These are phyloP conservation scores for Andrena dorsata DNA, from an alignment of 2,888 invertebrate species.

Conservation along the genomic window DNA sequence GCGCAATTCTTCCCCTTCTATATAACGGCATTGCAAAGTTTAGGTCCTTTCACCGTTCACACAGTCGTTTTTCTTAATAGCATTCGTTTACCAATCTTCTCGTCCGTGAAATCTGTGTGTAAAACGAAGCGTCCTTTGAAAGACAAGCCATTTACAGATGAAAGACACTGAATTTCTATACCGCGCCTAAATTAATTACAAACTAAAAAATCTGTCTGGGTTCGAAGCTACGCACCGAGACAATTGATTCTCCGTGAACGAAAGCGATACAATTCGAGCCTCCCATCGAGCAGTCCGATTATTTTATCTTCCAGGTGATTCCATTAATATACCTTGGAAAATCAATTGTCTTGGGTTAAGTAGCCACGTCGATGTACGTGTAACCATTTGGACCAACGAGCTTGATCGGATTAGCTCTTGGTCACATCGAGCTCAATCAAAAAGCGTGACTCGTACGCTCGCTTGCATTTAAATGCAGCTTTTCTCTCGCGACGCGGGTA, in stretches of 20 bases:
- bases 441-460: background rate
- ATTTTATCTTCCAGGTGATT: constrained; percentile 3
- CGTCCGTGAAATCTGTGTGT: background rate
- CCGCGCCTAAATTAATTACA: background rate
- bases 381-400: constrained; percentile 71
- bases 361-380: constrained; percentile 68
- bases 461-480: background rate
- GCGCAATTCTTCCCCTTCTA: background rate
- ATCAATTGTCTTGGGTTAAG: constrained; percentile 55
- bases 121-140: constrained; percentile 11
- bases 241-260: constrained; percentile 62
- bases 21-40: background rate
- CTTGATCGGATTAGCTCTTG: constrained; percentile 61
- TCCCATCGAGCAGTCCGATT: background rate
- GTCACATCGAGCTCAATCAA: background rate
- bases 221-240: constrained; percentile 61
- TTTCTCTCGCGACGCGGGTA: background rate
- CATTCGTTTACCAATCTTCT: background rate
- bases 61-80: too few relatives aligned
- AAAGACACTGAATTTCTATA: background rate
- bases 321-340: constrained; percentile 33
- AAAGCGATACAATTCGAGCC: constrained; percentile 14
- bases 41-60: background rate
- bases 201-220: constrained; percentile 48
- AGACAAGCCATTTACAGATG: constrained; percentile 7